phyloP scores from a whole-genome alignment of 2,113 vertebrate genomes.

The Prunella fulvescens region DNA sequence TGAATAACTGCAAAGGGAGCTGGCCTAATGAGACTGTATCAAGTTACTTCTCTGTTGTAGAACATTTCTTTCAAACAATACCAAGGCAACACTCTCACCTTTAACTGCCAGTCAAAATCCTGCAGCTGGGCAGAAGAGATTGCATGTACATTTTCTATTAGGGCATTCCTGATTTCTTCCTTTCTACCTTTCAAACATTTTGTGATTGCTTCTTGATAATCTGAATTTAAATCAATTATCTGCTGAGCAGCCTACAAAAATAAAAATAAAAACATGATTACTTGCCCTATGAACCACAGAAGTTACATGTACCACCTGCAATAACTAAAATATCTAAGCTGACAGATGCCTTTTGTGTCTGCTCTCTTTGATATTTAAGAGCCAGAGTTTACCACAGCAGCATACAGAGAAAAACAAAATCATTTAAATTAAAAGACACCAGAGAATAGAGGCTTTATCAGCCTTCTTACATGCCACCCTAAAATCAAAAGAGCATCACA shows the following conservation, averaged over 20 bases:
- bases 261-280: not conserved
- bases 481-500: not conserved
- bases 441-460: not conserved
- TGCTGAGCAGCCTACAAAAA: constrained; percentile 74
- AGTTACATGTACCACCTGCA: not conserved
- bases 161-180: constrained; percentile 80
- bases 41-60: not conserved
- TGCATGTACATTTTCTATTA: constrained; percentile 80
- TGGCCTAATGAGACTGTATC: not conserved
- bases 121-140: constrained; percentile 86
- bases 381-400: not conserved
- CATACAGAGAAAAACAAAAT: accelerated
- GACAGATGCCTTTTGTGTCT: not conserved
- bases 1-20: not conserved
- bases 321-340: not conserved
- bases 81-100: constrained; percentile 71
- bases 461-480: not conserved
- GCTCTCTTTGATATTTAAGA: not conserved
- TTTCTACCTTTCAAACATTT: constrained; percentile 82
- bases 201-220: constrained; percentile 71
- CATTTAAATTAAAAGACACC: not conserved
- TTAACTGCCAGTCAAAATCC: constrained; percentile 97
- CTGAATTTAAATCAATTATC: constrained; percentile 71
- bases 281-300: not conserved
- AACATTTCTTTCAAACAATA: not conserved